These are phyloP conservation scores for Catostomus latipinnis DNA, from an alignment of 2,797 vertebrate species.

Conservation along the genomic window DNA sequence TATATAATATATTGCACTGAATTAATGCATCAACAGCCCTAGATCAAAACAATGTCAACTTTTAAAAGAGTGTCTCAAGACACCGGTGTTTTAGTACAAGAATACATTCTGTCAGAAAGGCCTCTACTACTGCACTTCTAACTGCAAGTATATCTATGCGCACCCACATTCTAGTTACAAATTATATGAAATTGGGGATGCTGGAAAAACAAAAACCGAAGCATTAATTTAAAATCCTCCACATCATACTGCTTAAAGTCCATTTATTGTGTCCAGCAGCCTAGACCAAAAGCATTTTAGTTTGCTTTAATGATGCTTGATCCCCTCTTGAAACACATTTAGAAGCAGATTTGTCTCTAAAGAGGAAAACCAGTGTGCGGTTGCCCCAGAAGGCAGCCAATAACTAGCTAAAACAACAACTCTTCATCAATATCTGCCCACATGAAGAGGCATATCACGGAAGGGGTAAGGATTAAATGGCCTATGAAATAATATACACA, in stretches of 20 bases:
- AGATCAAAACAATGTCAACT: too few relatives aligned
- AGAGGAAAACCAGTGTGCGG: slow-evolving; percentile 20
- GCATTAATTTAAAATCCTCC: not conserved
- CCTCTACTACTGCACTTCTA: too few relatives aligned
- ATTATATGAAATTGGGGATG: not conserved
- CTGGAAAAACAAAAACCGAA: not conserved
- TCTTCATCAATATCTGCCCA: slow-evolving; percentile 28
- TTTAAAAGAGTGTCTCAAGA: too few relatives aligned
- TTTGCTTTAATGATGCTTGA: slow-evolving; percentile 33
- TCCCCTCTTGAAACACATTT: slow-evolving; percentile 29
- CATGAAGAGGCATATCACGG: slow-evolving; percentile 13
- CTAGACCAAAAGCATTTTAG: slow-evolving; percentile 5
- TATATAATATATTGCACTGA: too few relatives aligned
- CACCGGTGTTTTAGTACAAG: too few relatives aligned
- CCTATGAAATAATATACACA: slow-evolving; percentile 24
- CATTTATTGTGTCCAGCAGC: not conserved
- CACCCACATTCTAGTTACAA: too few relatives aligned
- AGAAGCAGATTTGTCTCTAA: slow-evolving; percentile 13
- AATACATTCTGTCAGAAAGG: too few relatives aligned
- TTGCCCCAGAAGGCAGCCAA: not conserved
- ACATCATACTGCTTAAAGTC: not conserved
- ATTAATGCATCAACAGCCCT: too few relatives aligned
- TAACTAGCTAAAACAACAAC: slow-evolving; percentile 21
- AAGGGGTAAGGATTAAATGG: not conserved
- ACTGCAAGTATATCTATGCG: not conserved